Evolutionary conservation across 2,888 invertebrate species (phyloP).

Genomic region (Limenitis camilla): DNA sequence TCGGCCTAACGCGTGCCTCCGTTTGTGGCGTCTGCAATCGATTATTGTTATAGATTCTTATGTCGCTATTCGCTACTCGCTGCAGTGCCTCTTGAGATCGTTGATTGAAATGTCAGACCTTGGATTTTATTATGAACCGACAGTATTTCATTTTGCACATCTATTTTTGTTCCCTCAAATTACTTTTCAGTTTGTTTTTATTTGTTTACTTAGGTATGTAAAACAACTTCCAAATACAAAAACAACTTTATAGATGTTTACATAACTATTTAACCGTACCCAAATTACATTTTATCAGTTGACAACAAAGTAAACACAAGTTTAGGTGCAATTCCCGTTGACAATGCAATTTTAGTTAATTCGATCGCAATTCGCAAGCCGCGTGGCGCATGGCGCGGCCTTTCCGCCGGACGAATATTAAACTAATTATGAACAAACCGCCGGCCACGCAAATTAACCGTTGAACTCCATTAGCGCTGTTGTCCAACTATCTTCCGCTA

Average conservation of each 20-base stretch:
- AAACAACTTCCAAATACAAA: too few relatives aligned
- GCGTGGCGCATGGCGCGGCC: conserved; percentile 26
- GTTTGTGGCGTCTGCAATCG: conserved; percentile 37
- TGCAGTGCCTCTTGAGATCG: conserved; percentile 26
- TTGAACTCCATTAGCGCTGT: conserved; percentile 49
- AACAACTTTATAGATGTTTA: neutral
- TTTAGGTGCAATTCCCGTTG: conserved; percentile 38
- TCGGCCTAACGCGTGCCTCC: conserved; percentile 56
- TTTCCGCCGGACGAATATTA: conserved; percentile 43
- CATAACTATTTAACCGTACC: neutral
- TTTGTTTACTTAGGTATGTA: too few relatives aligned
- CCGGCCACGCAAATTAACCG: conserved; percentile 48
- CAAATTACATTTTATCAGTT: conserved; percentile 15
- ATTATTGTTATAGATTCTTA: conserved; percentile 38
- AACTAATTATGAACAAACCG: conserved; percentile 66
- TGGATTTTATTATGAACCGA: conserved; percentile 3
- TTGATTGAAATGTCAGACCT: conserved; percentile 22
- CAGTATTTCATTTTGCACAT: neutral
- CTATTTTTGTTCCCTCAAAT: neutral
- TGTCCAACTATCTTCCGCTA: conserved; percentile 30
- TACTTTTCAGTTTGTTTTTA: too few relatives aligned
- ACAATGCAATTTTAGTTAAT: conserved; percentile 69
- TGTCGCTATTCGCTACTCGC: conserved; percentile 16
- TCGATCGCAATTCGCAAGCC: conserved; percentile 40
- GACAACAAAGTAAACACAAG: conserved; percentile 18